phyloP scores from a whole-genome alignment of 2,888 invertebrate species.

The Blastobasis lacticolella region DNA sequence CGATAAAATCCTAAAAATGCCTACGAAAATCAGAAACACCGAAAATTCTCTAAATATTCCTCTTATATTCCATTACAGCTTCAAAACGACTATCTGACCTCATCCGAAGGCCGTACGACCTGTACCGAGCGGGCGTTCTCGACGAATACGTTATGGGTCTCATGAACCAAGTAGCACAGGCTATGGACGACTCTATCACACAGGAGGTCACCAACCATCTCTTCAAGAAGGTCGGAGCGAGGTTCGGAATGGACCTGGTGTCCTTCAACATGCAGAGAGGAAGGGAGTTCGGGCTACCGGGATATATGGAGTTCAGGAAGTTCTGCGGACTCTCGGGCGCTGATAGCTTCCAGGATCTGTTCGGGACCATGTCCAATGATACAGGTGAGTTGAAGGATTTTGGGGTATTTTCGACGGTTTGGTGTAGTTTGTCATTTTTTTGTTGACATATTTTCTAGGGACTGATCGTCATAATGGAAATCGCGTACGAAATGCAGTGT shows the following conservation, averaged over 20 bases:
- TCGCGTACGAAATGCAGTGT: no score
- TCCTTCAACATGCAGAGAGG: slow-evolving; percentile 96
- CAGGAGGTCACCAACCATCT: slow-evolving; percentile 93
- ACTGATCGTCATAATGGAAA: no score
- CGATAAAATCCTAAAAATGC: no score
- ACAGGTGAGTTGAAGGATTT: slow-evolving; percentile 48
- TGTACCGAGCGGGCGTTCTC: slow-evolving; percentile 91
- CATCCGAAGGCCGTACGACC: slow-evolving; percentile 90
- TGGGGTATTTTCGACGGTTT: no score
- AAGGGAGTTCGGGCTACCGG: slow-evolving; percentile 91
- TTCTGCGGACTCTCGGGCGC: slow-evolving; percentile 90
- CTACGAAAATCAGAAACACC: no score
- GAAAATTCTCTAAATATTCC: not conserved
- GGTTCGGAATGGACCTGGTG: slow-evolving; percentile 92
- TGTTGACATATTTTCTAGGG: no score
- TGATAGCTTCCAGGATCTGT: slow-evolving; percentile 84
- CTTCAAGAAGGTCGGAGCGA: slow-evolving; percentile 85
- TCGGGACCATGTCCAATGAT: slow-evolving; percentile 91
- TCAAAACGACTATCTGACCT: slow-evolving; percentile 91
- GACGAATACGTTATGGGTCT: slow-evolving; percentile 95
- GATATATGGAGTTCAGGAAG: slow-evolving; percentile 94
- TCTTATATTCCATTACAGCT: slow-evolving; percentile 68
- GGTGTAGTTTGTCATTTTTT: no score
- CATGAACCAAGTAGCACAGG: slow-evolving; percentile 95
- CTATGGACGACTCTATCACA: slow-evolving; percentile 95